These are phyloP conservation scores for Baronia brevicornis DNA, from an alignment of 2,888 invertebrate species.

Conservation along the genomic window DNA sequence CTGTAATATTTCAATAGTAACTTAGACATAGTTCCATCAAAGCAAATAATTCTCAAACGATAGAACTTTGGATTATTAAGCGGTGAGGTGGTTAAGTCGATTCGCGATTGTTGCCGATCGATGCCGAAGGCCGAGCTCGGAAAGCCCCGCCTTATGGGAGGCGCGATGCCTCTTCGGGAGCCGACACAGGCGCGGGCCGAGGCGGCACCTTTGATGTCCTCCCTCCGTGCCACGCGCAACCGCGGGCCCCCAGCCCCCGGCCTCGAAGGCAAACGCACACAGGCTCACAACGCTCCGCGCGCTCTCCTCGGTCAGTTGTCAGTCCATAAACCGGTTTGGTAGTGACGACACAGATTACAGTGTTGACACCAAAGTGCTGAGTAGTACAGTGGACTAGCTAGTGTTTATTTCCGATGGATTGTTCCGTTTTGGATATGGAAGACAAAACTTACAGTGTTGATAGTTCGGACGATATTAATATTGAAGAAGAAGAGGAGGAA, in stretches of 20 bases:
- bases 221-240: slow-evolving; percentile 43
- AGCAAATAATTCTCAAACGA: slow-evolving; percentile 6
- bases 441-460: slow-evolving; percentile 71
- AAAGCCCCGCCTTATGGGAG: slow-evolving; percentile 69
- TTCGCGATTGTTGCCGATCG: slow-evolving; percentile 58
- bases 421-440: slow-evolving; percentile 61
- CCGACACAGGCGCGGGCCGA: slow-evolving; percentile 58
- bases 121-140: slow-evolving; percentile 65
- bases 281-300: slow-evolving; percentile 68
- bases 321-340: slow-evolving; percentile 62
- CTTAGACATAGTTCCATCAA: slow-evolving; percentile 40
- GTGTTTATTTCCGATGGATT: slow-evolving; percentile 59
- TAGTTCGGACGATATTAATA: slow-evolving; percentile 70
- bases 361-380: slow-evolving; percentile 53
- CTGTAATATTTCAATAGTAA: slow-evolving; percentile 23
- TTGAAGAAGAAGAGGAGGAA: slow-evolving; percentile 63
- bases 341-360: slow-evolving; percentile 53
- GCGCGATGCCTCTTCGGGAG: slow-evolving; percentile 67
- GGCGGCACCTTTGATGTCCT: slow-evolving; percentile 66
- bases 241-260: slow-evolving; percentile 52
- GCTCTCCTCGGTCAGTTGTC: slow-evolving; percentile 70
- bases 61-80: slow-evolving; percentile 39
- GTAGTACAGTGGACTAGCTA: slow-evolving; percentile 51
- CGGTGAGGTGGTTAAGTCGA: slow-evolving; percentile 35
- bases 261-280: slow-evolving; percentile 66